Evolutionary conservation across 2,113 vertebrate genomes (phyloP).

Genomic region (Carassius carassius): DNA sequence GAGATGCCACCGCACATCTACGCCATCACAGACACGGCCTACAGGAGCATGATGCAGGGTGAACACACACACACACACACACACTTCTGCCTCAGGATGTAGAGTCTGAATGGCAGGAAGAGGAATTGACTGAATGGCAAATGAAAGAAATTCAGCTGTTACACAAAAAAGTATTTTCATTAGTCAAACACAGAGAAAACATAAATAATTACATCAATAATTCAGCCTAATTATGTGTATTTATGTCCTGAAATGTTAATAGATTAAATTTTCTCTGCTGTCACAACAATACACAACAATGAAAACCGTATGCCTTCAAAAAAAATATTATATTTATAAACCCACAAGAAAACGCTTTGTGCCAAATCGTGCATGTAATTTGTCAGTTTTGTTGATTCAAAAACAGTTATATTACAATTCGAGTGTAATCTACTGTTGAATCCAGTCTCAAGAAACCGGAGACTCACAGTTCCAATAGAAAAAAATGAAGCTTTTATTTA

Average conservation of each 20-base stretch:
- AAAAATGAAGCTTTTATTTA: no score
- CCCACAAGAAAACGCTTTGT: no score
- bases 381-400: no score
- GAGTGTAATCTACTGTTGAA: no score
- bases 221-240: background rate
- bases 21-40: constrained; percentile 96
- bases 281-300: background rate
- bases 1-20: constrained; percentile 99
- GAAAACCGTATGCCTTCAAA: no score
- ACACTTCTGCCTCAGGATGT: background rate
- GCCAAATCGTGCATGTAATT: no score
- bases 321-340: no score
- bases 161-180: background rate
- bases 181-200: background rate
- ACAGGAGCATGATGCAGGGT: constrained; percentile 99
- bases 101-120: background rate
- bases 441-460: no score
- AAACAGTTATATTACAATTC: no score
- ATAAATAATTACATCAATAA: background rate
- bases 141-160: background rate
- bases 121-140: background rate
- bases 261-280: background rate
- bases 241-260: background rate
- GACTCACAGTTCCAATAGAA: no score
- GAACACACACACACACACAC: background rate